phyloP scores from a whole-genome alignment of 2,888 invertebrate species.

The Ecliptopera silaceata region DNA sequence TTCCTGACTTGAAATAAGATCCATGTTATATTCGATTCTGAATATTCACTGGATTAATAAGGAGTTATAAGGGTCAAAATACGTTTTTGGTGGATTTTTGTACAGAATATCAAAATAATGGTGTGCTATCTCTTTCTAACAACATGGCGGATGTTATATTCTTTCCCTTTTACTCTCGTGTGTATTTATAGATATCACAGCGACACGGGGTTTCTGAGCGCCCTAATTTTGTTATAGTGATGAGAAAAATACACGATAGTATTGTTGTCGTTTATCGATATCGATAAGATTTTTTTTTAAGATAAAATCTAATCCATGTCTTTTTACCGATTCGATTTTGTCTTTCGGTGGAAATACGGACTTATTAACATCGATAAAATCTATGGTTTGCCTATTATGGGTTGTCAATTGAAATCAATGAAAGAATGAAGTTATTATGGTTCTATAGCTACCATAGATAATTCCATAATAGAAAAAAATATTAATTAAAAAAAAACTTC shows the following conservation, averaged over 20 bases:
- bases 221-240: constrained; percentile 35
- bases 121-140: constrained; percentile 54
- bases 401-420: too few relatives aligned
- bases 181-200: constrained; percentile 36
- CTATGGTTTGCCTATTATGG: too few relatives aligned
- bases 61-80: constrained; percentile 26
- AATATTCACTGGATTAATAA: constrained; percentile 12
- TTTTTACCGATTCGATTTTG: too few relatives aligned
- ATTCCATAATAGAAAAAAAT: too few relatives aligned
- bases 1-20: background rate
- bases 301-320: too few relatives aligned
- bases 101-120: constrained; percentile 18
- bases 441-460: too few relatives aligned
- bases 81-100: constrained; percentile 13
- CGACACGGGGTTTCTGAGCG: constrained; percentile 30
- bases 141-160: constrained; percentile 36
- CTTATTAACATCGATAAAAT: too few relatives aligned
- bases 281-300: constrained; percentile 34
- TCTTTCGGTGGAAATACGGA: too few relatives aligned
- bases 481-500: too few relatives aligned
- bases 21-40: background rate
- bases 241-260: constrained; percentile 16
- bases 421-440: too few relatives aligned
- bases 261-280: constrained; percentile 18
- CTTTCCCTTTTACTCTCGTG: constrained; percentile 52